Conservation (phyloP, 2,113 vertebrate genomes). For the Rousettus leschenaultii region DNA sequence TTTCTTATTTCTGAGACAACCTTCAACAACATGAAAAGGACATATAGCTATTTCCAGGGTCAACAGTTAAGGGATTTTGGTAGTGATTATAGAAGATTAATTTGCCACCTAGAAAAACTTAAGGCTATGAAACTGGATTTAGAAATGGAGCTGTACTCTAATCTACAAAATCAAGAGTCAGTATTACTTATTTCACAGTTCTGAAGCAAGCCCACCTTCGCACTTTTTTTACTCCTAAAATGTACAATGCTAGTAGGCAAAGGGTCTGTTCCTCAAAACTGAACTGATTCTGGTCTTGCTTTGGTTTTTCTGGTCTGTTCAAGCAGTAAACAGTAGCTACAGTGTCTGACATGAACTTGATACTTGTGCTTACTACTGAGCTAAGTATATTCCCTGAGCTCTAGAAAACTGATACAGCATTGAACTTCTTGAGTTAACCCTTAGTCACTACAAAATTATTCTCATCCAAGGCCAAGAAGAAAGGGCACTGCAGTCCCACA, state of each 20-base stretch:
- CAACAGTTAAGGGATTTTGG: constrained; percentile 26
- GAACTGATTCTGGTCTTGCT: constrained; percentile 44
- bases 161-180: neutral
- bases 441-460: constrained; percentile 50
- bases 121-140: constrained; percentile 20
- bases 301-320: constrained; percentile 63
- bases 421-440: constrained; percentile 59
- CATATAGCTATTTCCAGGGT: neutral
- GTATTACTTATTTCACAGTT: neutral
- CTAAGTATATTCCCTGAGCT: constrained; percentile 71
- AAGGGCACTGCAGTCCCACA: neutral
- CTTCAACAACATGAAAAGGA: constrained; percentile 29
- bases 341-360: constrained; percentile 69
- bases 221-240: constrained; percentile 38
- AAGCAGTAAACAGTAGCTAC: constrained; percentile 65
- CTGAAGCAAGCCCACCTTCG: neutral
- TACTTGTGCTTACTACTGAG: constrained; percentile 69
- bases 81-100: constrained; percentile 23
- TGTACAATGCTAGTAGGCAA: neutral
- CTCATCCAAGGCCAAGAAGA: neutral
- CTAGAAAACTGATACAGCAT: constrained; percentile 63
- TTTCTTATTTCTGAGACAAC: constrained; percentile 42
- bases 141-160: constrained; percentile 25
- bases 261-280: constrained; percentile 27
- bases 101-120: constrained; percentile 20